phyloP scores from a whole-genome alignment of 2,888 invertebrate genomes.

The Eristalis pertinax region DNA sequence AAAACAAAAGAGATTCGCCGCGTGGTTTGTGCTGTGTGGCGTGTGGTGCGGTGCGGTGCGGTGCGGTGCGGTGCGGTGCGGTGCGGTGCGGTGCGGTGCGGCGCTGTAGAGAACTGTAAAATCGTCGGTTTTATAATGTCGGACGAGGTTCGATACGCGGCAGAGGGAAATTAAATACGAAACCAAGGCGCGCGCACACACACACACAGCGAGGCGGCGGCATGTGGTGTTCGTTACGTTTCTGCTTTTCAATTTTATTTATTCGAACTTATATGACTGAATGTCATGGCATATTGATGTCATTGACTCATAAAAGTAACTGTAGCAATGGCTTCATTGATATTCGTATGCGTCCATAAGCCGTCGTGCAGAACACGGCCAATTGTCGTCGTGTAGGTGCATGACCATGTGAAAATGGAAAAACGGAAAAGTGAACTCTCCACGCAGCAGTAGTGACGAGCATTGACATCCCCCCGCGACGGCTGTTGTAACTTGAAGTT shows the following conservation, averaged over 20 bases:
- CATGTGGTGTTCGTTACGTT: neutral
- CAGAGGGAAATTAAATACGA: neutral
- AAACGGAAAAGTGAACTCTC: neutral
- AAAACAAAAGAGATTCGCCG: constrained; percentile 22
- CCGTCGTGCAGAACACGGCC: neutral
- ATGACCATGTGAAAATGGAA: neutral
- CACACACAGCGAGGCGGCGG: neutral
- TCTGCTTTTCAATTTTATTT: constrained; percentile 13
- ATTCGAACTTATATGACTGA: constrained; percentile 29
- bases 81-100: neutral
- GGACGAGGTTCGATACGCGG: constrained; percentile 14
- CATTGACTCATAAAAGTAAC: constrained; percentile 52
- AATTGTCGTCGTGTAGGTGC: neutral
- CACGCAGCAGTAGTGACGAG: neutral
- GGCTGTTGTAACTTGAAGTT: neutral
- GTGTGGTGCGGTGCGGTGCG: neutral
- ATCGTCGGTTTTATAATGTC: neutral
- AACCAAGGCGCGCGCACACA: neutral
- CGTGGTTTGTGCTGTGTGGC: too few relatives aligned
- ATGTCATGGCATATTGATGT: constrained; percentile 57
- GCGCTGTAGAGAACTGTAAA: neutral
- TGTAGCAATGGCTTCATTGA: constrained; percentile 28
- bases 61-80: neutral
- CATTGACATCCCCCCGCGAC: neutral
- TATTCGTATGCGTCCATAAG: constrained; percentile 1